Base-by-base conservation (phyloP, 1,140 invertebrate species). In the Aleiodes sp. region DNA sequence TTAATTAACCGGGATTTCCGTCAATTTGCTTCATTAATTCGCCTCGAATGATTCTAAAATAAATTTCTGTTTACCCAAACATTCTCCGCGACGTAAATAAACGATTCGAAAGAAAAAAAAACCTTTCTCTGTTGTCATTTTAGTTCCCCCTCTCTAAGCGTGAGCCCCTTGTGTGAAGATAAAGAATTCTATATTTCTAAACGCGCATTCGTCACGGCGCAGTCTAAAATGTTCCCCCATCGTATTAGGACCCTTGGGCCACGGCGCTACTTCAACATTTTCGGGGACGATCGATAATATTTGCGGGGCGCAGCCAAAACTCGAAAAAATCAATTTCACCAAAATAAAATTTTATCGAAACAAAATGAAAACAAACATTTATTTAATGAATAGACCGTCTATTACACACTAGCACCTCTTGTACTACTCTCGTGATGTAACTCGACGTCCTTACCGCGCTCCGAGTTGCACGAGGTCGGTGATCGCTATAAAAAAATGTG, bases 401-500 rank as follows among this genome's bases (percentile, higher is more conserved):
- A 35, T 35, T 35, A 35, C 31, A 35, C 31, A 35, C 10, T 68
- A 74, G 65, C 70, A 69, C 72, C 69, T 62, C 41, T 72, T 73
- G 70, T 75, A 74, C 71, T 73, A 74, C 70, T 75, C n/a, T n/a
- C 73, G 74, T 84, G 83, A 84, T 84, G 82, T 84, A 84, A 84
- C 81, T 76, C 78, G 79, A 83, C 82, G 83, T 84, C 82, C 83
- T 84, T 84, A 84, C 83, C 82, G 78, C 82, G 79, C 80, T 79
- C 57, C 76, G 82, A 77, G 83, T 84, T 85, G 83, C 78, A 85
- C 83, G 83, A 85, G 83, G 83, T 84, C 83, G 83, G 83, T 84
- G 83, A 84, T 84, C 83, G 83, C 80, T 84, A 83, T 81, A 84
- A 84, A 84, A 84, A 84, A 84, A 84, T 83, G 80, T 78, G 75